Conservation (phyloP, 2,113 vertebrate species). For the Stegastes partitus region DNA sequence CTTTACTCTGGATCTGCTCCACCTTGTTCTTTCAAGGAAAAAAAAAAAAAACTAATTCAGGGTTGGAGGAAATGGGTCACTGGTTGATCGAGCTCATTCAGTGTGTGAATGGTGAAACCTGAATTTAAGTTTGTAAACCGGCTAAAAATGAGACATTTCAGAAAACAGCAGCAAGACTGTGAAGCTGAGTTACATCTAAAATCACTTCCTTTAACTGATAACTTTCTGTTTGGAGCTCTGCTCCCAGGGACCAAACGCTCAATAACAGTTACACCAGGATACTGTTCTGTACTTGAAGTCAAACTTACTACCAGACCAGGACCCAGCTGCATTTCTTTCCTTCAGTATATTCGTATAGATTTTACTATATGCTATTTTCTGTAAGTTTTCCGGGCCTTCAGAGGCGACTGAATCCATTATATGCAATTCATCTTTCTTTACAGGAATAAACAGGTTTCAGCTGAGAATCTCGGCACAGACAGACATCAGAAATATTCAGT, state of each 20-base stretch:
- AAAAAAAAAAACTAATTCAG: conserved; percentile 1
- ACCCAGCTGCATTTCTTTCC: conserved; percentile 11
- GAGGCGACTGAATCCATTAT: conserved; percentile 65
- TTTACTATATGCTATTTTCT: conserved; percentile 60
- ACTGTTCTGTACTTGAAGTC: conserved; percentile 71
- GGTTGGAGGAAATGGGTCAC: background rate
- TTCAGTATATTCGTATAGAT: conserved; percentile 54
- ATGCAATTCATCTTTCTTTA: conserved; percentile 71
- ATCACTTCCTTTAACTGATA: conserved; percentile 33
- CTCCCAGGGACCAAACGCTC: conserved; percentile 67
- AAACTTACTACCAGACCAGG: conserved; percentile 25
- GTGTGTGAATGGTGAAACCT: background rate
- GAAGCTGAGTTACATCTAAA: conserved; percentile 28
- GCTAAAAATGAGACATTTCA: conserved; percentile 10
- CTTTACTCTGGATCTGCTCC: conserved; percentile 6
- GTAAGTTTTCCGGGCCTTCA: conserved; percentile 20
- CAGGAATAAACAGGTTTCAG: conserved; percentile 70
- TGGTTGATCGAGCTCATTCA: background rate
- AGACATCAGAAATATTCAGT: conserved; percentile 23
- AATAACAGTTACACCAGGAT: conserved; percentile 37
- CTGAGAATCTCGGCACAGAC: conserved; percentile 53
- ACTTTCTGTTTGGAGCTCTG: conserved; percentile 39
- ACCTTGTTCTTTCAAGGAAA: conserved; percentile 6
- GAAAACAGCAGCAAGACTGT: conserved; percentile 32
- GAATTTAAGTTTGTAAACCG: conserved; percentile 25